A percentile compares a stretch with the other conserved stretches of the same genome.
Conservation (phyloP, 1,140 invertebrate genomes). For the Aethina tumida region DNA sequence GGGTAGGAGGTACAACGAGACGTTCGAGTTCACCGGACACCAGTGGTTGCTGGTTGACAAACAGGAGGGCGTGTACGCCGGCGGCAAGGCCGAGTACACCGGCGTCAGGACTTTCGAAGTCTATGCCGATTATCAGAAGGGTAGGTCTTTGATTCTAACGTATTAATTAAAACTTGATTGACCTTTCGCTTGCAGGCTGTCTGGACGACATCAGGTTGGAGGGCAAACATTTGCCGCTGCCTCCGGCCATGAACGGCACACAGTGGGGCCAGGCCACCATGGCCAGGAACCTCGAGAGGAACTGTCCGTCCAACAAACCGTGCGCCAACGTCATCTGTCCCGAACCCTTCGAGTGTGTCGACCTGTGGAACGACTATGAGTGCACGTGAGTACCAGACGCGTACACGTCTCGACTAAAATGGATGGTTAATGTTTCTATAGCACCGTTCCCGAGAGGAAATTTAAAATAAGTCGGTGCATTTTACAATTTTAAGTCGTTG, state of each 20-base stretch:
- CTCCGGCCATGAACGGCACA: constrained; percentile 86
- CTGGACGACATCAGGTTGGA: constrained; percentile 80
- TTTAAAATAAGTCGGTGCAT: too few relatives aligned
- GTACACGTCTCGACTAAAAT: too few relatives aligned
- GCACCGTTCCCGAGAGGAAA: too few relatives aligned
- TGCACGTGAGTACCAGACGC: constrained; percentile 89
- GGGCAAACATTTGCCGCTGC: constrained; percentile 82
- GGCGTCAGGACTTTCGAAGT: constrained; percentile 87
- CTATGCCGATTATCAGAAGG: constrained; percentile 90
- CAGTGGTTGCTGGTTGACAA: constrained; percentile 89
- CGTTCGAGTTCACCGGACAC: constrained; percentile 81
- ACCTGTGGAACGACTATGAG: constrained; percentile 93
- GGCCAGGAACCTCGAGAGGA: constrained; percentile 78
- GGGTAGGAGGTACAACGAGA: constrained; percentile 88
- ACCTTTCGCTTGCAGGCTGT: constrained; percentile 48
- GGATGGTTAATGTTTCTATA: too few relatives aligned
- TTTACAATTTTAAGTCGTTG: too few relatives aligned
- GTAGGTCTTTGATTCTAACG: constrained; percentile 36
- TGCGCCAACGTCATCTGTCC: constrained; percentile 86
- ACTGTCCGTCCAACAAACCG: constrained; percentile 89
- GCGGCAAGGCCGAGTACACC: constrained; percentile 90
- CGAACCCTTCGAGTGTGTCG: constrained; percentile 89
- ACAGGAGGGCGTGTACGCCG: constrained; percentile 89
- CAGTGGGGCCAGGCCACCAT: constrained; percentile 92
- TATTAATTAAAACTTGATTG: neutral